Percentiles rank a stretch among this genome's conserved stretches.
phyloP scores from a whole-genome alignment of 2,797 vertebrate genomes.

The Ibycter americanus region DNA sequence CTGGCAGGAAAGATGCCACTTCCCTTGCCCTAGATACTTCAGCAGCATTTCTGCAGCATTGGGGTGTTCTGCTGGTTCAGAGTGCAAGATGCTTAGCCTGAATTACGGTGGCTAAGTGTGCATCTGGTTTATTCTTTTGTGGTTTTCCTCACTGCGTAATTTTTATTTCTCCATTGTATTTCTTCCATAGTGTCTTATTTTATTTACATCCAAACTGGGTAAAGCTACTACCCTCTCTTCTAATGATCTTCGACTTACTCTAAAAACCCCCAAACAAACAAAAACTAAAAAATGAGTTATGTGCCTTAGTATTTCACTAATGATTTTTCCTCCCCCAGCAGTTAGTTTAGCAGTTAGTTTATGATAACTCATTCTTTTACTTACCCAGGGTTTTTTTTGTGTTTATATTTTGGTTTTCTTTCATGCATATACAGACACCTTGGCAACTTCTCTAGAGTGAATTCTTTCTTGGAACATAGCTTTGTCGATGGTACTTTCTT shows the following conservation, averaged over 20 bases:
- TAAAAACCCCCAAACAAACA: neutral
- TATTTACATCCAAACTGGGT: neutral
- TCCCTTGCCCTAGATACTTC: neutral
- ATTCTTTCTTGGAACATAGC: neutral
- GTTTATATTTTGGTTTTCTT: conserved; percentile 19
- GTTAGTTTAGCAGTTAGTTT: neutral
- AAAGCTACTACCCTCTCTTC: neutral
- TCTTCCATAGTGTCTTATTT: neutral
- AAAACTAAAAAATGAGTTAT: no score
- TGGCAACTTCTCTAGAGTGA: neutral
- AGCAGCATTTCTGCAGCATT: neutral
- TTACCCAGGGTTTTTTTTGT: neutral
- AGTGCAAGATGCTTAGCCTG: neutral
- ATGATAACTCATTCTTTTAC: neutral
- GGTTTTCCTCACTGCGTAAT: neutral
- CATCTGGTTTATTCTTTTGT: neutral
- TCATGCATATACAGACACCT: neutral
- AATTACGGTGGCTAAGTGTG: neutral
- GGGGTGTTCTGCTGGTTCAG: neutral
- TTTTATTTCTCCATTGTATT: neutral
- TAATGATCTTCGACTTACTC: neutral
- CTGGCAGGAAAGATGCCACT: neutral
- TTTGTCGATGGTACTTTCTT: neutral
- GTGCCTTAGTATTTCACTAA: neutral
- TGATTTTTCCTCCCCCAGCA: neutral